phyloP scores from a whole-genome alignment of 1,140 invertebrate genomes.

The Drosophila sp. region DNA sequence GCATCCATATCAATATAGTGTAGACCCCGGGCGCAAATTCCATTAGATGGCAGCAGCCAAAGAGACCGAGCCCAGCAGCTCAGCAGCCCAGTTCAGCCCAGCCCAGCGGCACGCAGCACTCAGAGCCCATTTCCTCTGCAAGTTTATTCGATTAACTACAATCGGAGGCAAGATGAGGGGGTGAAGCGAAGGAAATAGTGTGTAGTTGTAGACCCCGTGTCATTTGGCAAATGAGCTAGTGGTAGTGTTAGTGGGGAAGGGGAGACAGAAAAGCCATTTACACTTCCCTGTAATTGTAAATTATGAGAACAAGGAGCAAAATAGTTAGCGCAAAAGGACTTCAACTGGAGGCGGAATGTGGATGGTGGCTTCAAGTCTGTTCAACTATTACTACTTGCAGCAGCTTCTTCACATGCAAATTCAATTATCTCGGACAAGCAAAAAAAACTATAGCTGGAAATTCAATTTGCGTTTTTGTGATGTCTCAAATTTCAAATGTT shows the following conservation, averaged over 20 bases:
- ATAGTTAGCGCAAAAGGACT: constrained; percentile 18
- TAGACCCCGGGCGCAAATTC: constrained; percentile 64
- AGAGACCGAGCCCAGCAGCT: constrained; percentile 1
- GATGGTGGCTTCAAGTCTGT: no score
- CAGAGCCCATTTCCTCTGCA: constrained; percentile 67
- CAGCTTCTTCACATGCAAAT: constrained; percentile 59
- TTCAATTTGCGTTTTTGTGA: constrained; percentile 25
- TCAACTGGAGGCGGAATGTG: neutral
- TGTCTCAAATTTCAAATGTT: constrained; percentile 41
- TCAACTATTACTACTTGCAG: constrained; percentile 21
- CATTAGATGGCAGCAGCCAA: constrained; percentile 49
- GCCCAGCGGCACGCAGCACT: constrained; percentile 51
- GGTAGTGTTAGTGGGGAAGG: neutral
- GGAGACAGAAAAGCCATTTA: constrained; percentile 58
- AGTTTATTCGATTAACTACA: constrained; percentile 76
- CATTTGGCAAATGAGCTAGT: constrained; percentile 23
- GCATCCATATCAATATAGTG: constrained; percentile 73
- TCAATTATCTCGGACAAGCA: constrained; percentile 49
- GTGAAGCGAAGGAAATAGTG: constrained; percentile 4
- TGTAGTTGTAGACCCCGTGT: neutral
- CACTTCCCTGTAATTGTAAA: constrained; percentile 71
- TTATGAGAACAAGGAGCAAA: constrained; percentile 53
- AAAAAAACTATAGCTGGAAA: constrained; percentile 39
- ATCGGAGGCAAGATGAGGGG: constrained; percentile 40
- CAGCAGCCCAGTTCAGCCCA: constrained; percentile 34